Conservation (phyloP, 2,113 vertebrate genomes). For the western clawed frog (Xenopus tropicalis) region UCB_Xtro_10.0 CM004447.2:8653001-8653500, state of each 20-base stretch:
- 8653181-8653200: not conserved
- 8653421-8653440: too few species aligned
- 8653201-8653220: too few species aligned
- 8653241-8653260: not conserved
- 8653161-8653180: slow-evolving; percentile 1
- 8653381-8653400: too few species aligned
- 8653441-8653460: too few species aligned
- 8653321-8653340: too few species aligned
- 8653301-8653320: too few species aligned
- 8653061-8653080: not conserved
- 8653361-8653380: too few species aligned
- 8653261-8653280: not conserved
- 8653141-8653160: not conserved
- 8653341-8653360: too few species aligned
- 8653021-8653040: not conserved
- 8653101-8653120: slow-evolving; percentile 1
- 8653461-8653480: too few species aligned
- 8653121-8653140: not conserved
- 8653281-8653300: too few species aligned
- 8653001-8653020: not conserved
- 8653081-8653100: not conserved
- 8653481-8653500: too few species aligned
- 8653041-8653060: not conserved
- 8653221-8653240: not conserved
- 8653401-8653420: too few species aligned